Evolutionary conservation across 2,888 invertebrate genomes (phyloP).

Genomic region (Graphium colonna): DNA sequence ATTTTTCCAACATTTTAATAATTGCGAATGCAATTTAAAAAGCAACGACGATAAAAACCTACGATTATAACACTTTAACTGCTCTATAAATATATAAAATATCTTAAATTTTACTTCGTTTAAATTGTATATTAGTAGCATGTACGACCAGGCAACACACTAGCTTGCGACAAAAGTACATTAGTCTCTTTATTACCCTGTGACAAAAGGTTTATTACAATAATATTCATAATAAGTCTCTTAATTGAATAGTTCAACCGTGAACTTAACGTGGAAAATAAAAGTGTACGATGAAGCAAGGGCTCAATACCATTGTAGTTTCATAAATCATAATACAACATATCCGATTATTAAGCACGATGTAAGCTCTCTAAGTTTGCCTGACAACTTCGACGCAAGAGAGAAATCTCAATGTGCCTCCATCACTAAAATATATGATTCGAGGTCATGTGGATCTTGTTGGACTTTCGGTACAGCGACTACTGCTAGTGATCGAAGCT

Average conservation of each 20-base stretch:
- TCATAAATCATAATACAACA: background rate
- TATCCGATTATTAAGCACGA: constrained; percentile 6
- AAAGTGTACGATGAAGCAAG: background rate
- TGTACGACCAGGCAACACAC: too few relatives aligned
- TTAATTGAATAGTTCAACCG: constrained; percentile 10
- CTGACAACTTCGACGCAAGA: constrained; percentile 55
- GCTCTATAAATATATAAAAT: too few relatives aligned
- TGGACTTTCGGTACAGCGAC: constrained; percentile 92
- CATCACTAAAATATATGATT: constrained; percentile 85
- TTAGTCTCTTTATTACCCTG: too few relatives aligned
- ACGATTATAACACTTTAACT: too few relatives aligned
- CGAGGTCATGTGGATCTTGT: constrained; percentile 90
- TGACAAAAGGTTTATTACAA: too few relatives aligned
- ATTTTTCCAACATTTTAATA: too few relatives aligned
- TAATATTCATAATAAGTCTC: too few relatives aligned
- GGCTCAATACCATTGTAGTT: constrained; percentile 10
- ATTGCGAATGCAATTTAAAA: too few relatives aligned
- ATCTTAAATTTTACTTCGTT: too few relatives aligned
- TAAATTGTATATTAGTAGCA: too few relatives aligned
- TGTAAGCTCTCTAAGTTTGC: constrained; percentile 1
- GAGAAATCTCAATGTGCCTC: constrained; percentile 86
- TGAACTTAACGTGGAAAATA: constrained; percentile 13
- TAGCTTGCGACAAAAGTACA: too few relatives aligned
- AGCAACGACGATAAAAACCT: too few relatives aligned
- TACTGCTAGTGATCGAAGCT: constrained; percentile 89